Base-by-base conservation (phyloP, 2,113 vertebrate species). In the Gobius niger region DNA sequence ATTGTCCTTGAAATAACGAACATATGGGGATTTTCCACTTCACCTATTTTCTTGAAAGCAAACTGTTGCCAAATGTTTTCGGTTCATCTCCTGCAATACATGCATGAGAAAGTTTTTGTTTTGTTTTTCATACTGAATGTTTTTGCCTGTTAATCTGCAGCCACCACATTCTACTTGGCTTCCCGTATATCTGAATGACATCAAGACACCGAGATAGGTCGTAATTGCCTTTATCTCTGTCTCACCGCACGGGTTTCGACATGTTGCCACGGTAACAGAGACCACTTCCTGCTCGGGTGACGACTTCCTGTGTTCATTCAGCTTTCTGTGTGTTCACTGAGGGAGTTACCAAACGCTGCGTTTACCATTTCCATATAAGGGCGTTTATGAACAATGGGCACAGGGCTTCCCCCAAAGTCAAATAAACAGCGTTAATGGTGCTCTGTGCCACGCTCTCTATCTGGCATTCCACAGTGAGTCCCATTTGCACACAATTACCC, bases 281-380 rank as follows among this genome's bases (percentile, higher is more conserved):
- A 82, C 90, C 92, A 92, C 91, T 94, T 94, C 92, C 93, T 94
- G 92, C 88, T 86, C 77, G 77, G 84, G 88, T 75, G 82, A 82
- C 19, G 87, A 89, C 88, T 94, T 93, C 92, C 92, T 93, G 93
- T 92, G 87, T 93, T 93, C 92, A 93, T 94, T 93, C 89, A 92
- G 80, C 84, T 90, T 91, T 54, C 18, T 90, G 82, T 86, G 77
- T 77, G 81, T 79, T 79, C 70, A 56, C 73, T 84, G 72, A 72
- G 87, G 82, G 80, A 81, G 73, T 87, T 82, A 81, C 83, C 67
- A 83, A 90, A 77, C 75, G 40, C 68, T 73, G 77, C 91, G 89
- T 91, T 91, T 90, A 92, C 52, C 91, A 89, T 83, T 86, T 76
- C 92, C 91, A 91, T 92, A 92, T 90, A 92, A 84, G 91, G 90